Evolutionary conservation across 2,888 invertebrate genomes (phyloP).

Genomic region (Campoletis raptor): DNA sequence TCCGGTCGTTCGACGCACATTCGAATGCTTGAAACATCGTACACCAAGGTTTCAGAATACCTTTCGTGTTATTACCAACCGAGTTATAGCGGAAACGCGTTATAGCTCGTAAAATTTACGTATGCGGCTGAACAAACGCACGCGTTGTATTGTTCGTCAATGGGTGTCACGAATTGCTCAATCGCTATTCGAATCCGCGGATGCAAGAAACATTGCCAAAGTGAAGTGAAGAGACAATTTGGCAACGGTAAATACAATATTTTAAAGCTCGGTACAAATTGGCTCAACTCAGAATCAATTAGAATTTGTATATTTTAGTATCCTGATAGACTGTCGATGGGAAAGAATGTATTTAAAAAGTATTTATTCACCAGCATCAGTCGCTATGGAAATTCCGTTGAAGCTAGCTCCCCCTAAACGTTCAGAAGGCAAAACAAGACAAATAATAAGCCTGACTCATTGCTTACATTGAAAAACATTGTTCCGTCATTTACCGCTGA

Average conservation of each 20-base stretch:
- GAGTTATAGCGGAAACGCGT: conserved; percentile 64
- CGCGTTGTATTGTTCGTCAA: conserved; percentile 33
- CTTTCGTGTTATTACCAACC: conserved; percentile 43
- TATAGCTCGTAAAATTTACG: conserved; percentile 68
- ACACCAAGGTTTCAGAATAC: conserved; percentile 21
- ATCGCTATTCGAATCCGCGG: neutral
- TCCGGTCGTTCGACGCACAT: conserved; percentile 77
- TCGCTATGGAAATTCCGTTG: neutral
- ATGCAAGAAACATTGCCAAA: neutral
- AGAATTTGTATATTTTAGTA: neutral
- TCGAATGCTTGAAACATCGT: conserved; percentile 64
- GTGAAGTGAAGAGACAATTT: neutral
- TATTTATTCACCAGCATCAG: neutral
- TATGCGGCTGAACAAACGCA: conserved; percentile 24
- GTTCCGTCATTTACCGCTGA: conserved; percentile 44
- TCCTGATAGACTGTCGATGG: neutral
- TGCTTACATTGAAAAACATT: conserved; percentile 40
- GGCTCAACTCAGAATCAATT: neutral
- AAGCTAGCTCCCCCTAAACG: neutral
- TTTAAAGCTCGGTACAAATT: neutral
- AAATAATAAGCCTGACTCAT: conserved; percentile 21
- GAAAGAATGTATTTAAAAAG: neutral
- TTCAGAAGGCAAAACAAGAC: neutral
- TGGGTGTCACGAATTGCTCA: conserved; percentile 45
- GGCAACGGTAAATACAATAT: neutral